Percentiles rank a stretch among this genome's conserved stretches.
Conservation (phyloP, 2,888 invertebrate genomes). For the Apoda limacodes region DNA sequence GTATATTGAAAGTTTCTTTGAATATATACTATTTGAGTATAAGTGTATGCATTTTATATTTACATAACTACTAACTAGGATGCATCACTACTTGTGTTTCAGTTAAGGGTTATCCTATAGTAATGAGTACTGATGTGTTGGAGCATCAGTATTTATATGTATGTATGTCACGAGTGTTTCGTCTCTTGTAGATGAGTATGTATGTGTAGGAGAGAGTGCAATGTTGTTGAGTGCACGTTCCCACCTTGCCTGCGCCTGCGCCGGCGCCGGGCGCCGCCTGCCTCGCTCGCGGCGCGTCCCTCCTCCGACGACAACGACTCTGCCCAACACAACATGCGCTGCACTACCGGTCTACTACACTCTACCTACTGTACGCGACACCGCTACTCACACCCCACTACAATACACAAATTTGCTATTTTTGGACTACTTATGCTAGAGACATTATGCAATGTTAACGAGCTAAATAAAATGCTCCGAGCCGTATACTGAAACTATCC, state of each 20-base stretch:
- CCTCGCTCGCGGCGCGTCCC: conserved; percentile 27
- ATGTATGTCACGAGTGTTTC: conserved; percentile 5
- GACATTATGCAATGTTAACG: too few relatives aligned
- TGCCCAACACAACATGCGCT: conserved; percentile 73
- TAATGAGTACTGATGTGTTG: neutral
- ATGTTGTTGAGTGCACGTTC: conserved; percentile 9
- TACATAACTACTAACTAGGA: too few relatives aligned
- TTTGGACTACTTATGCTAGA: too few relatives aligned
- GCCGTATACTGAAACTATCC: too few relatives aligned
- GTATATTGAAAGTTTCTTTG: neutral
- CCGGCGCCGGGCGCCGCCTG: conserved; percentile 28
- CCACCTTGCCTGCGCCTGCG: conserved; percentile 38
- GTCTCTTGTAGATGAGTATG: too few relatives aligned
- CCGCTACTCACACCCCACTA: too few relatives aligned
- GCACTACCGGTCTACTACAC: too few relatives aligned
- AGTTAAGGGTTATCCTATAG: neutral
- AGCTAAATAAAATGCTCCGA: too few relatives aligned
- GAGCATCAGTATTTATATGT: neutral
- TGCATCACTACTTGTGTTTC: neutral
- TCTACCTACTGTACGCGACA: too few relatives aligned
- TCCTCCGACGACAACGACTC: conserved; percentile 55
- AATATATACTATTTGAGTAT: neutral
- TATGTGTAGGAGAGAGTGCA: conserved; percentile 5
- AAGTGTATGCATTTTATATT: too few relatives aligned
- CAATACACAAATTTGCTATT: too few relatives aligned